These are phyloP conservation scores for Luperina testacea DNA, from an alignment of 2,888 invertebrate genomes.

Conservation along the genomic window DNA sequence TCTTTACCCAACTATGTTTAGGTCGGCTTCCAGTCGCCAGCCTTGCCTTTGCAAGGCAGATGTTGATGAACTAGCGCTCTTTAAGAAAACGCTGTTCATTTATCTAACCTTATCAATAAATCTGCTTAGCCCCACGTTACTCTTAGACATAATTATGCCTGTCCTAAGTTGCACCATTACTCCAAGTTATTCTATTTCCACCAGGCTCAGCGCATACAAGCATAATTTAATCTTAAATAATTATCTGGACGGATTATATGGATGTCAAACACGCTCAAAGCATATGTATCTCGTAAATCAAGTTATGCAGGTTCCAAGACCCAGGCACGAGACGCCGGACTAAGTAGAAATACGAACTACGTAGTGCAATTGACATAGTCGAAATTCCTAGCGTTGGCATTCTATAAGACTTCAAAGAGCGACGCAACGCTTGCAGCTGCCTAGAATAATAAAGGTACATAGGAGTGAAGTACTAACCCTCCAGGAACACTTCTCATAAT, in stretches of 20 bases:
- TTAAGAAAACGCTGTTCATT: neutral
- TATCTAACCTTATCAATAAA: neutral
- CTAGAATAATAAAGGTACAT: neutral
- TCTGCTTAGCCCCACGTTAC: neutral
- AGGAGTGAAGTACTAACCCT: neutral
- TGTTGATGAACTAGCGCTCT: neutral
- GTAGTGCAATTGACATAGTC: conserved; percentile 30
- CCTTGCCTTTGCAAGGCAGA: too few relatives aligned
- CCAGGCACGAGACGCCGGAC: neutral
- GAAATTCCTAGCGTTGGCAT: conserved; percentile 28
- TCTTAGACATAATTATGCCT: neutral
- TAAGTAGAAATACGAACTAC: neutral
- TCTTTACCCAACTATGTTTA: too few relatives aligned
- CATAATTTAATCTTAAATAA: conserved; percentile 11
- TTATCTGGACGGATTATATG: neutral
- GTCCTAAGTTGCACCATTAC: neutral
- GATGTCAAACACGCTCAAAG: conserved; percentile 13
- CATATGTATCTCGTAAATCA: conserved; percentile 18
- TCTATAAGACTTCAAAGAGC: conserved; percentile 19
- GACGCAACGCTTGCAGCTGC: neutral
- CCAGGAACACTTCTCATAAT: conserved; percentile 45
- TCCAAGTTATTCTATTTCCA: neutral
- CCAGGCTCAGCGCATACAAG: neutral
- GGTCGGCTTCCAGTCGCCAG: too few relatives aligned
- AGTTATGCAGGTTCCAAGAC: conserved; percentile 30